Percentiles rank a stretch among this genome's conserved stretches.
phyloP scores from a whole-genome alignment of 1,140 invertebrate species.

The Tetragnatha versicolor region DNA sequence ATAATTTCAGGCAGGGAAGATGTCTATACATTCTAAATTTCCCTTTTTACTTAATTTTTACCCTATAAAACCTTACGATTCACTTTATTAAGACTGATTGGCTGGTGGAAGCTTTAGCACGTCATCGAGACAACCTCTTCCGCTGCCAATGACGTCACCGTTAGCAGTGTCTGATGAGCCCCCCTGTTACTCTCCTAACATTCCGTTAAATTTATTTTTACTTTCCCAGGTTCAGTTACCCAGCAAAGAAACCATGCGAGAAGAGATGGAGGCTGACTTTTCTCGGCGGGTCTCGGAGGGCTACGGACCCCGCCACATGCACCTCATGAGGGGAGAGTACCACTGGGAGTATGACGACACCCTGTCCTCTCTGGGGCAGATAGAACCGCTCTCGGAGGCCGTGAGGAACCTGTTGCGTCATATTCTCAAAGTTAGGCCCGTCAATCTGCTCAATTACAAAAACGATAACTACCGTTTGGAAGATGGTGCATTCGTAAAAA shows the following conservation, averaged over 20 bases:
- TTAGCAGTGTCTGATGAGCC: no score
- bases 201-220: no score
- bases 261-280: constrained; percentile 72
- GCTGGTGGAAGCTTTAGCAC: no score
- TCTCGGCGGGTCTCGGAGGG: constrained; percentile 67
- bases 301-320: constrained; percentile 72
- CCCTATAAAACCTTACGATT: no score
- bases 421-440: constrained; percentile 14
- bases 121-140: no score
- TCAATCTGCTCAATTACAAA: constrained; percentile 53
- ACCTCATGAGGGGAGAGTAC: constrained; percentile 73
- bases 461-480: constrained; percentile 34
- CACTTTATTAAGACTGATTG: no score
- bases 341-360: constrained; percentile 75
- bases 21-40: no score
- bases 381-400: constrained; percentile 70
- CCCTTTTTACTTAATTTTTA: no score
- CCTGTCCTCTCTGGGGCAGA: constrained; percentile 70
- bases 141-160: no score
- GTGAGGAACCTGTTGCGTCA: constrained; percentile 74
- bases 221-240: constrained; percentile 73
- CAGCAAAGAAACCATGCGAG: constrained; percentile 71
- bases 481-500: constrained; percentile 16
- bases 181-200: no score
- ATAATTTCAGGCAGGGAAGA: no score